Conservation (phyloP, 2,888 invertebrate genomes). For the Unio delphinus region DNA sequence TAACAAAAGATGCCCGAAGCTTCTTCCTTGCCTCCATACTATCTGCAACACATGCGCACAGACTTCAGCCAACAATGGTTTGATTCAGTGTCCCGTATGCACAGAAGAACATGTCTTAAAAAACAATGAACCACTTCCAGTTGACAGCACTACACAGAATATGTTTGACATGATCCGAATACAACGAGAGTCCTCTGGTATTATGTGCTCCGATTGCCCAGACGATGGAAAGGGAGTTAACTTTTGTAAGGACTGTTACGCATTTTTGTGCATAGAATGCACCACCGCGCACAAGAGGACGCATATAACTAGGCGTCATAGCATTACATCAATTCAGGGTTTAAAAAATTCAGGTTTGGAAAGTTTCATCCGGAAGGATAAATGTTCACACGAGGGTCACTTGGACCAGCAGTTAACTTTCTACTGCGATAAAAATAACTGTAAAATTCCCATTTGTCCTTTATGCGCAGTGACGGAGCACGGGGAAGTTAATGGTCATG, state of each 20-base stretch:
- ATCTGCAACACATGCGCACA: constrained; percentile 38
- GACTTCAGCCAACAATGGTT: constrained; percentile 20
- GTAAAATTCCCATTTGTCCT: constrained; percentile 41
- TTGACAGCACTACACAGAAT: constrained; percentile 40
- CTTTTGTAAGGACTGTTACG: constrained; percentile 47
- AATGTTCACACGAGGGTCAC: constrained; percentile 39
- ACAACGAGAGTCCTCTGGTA: constrained; percentile 36
- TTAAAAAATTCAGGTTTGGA: constrained; percentile 36
- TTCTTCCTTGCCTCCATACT: constrained; percentile 44
- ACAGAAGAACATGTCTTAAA: constrained; percentile 25
- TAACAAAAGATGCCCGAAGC: constrained; percentile 37
- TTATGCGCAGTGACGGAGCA: constrained; percentile 45
- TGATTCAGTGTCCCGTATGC: constrained; percentile 34
- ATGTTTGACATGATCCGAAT: constrained; percentile 45
- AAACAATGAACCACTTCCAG: constrained; percentile 25
- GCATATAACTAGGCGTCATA: constrained; percentile 42
- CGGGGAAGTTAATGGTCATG: constrained; percentile 38
- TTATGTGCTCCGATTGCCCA: constrained; percentile 45
- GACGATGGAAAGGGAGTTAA: constrained; percentile 34
- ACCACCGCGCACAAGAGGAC: constrained; percentile 45
- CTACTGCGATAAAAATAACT: constrained; percentile 38
- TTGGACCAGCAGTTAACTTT: constrained; percentile 46
- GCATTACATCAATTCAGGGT: constrained; percentile 32
- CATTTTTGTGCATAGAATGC: constrained; percentile 44
- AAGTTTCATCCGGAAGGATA: constrained; percentile 42